These are phyloP conservation scores for Nomia melanderi DNA, from an alignment of 1,140 invertebrate genomes.

Conservation along the genomic window DNA sequence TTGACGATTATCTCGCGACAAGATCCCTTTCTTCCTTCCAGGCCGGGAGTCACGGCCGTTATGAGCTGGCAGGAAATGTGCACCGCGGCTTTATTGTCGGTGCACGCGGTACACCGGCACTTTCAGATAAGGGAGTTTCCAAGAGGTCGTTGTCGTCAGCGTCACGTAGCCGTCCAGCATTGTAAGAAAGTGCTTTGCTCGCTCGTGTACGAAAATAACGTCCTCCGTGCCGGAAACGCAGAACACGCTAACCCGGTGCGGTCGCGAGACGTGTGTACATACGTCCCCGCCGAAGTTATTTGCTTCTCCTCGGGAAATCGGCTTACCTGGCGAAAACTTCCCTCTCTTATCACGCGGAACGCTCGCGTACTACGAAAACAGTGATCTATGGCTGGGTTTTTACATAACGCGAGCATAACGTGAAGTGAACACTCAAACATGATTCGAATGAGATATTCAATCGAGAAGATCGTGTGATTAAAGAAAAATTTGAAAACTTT, in stretches of 20 bases:
- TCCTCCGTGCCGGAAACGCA: not conserved
- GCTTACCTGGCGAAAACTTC: too few relatives aligned
- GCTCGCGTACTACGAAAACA: too few relatives aligned
- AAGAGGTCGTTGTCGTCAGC: slow-evolving; percentile 48
- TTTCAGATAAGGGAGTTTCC: slow-evolving; percentile 57
- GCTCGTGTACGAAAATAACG: slow-evolving; percentile 44
- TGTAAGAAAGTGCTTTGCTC: slow-evolving; percentile 48
- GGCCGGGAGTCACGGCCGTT: slow-evolving; percentile 7
- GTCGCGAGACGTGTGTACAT: not conserved
- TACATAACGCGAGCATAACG: too few relatives aligned
- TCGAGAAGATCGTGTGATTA: too few relatives aligned
- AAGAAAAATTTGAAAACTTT: too few relatives aligned
- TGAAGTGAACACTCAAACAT: too few relatives aligned
- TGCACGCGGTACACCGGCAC: slow-evolving; percentile 24
- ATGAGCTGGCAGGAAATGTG: slow-evolving; percentile 29
- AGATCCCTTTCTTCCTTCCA: not conserved
- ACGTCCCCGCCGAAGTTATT: too few relatives aligned
- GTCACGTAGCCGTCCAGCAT: slow-evolving; percentile 39
- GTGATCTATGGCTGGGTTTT: too few relatives aligned
- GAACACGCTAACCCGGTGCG: not conserved
- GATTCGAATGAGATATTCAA: too few relatives aligned
- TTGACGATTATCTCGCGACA: slow-evolving; percentile 40
- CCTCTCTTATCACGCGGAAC: too few relatives aligned
- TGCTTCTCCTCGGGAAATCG: too few relatives aligned
- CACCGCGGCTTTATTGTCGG: slow-evolving; percentile 46